These are phyloP conservation scores for Oreortyx pictus DNA, from an alignment of 2,797 vertebrate species.

Conservation along the genomic window DNA sequence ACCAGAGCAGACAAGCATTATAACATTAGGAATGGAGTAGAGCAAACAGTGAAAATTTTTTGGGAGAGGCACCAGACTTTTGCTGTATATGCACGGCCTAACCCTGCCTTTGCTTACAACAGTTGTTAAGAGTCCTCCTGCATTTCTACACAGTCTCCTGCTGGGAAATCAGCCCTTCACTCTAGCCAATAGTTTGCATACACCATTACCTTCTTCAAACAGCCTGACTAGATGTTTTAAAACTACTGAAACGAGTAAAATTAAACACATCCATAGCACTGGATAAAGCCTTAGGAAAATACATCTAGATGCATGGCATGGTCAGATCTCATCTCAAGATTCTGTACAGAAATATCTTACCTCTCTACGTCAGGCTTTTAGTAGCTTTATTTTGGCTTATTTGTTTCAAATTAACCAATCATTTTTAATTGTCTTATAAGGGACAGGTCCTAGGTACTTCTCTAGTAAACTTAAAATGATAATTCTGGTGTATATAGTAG, in stretches of 20 bases:
- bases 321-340: neutral
- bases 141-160: neutral
- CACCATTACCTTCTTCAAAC: neutral
- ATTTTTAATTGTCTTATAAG: neutral
- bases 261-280: neutral
- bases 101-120: neutral
- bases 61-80: neutral
- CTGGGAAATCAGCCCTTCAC: neutral
- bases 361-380: neutral
- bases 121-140: neutral
- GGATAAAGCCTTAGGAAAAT: neutral
- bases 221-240: neutral
- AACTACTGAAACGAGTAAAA: slow-evolving; percentile 11
- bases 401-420: neutral
- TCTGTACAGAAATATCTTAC: neutral
- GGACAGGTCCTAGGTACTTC: neutral
- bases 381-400: neutral
- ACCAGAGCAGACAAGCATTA: slow-evolving; percentile 30
- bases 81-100: slow-evolving; percentile 1
- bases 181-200: neutral
- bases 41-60: slow-evolving; percentile 61
- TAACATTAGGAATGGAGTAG: slow-evolving; percentile 38
- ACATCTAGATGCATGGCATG: neutral
- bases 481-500: neutral
- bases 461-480: neutral